A percentile compares a stretch with the other conserved stretches of the same genome.
Conservation (phyloP, 2,888 invertebrate genomes). For the Lithophane ornitopus region DNA sequence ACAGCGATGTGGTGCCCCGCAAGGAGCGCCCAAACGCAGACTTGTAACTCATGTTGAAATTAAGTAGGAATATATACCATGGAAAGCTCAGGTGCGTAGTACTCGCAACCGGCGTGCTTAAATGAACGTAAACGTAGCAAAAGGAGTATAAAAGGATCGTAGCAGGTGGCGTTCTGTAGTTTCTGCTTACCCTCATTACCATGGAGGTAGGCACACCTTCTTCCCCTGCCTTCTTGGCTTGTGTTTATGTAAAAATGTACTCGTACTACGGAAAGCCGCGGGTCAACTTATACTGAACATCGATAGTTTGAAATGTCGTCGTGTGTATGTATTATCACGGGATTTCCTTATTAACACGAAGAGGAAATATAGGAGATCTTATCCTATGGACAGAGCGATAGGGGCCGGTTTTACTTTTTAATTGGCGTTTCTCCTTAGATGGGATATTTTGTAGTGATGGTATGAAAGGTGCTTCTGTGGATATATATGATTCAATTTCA, state of each 20-base stretch:
- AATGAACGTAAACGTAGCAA: not conserved
- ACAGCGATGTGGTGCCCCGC: no score
- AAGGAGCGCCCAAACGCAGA: no score
- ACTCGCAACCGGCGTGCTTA: not conserved
- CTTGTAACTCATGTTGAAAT: not conserved
- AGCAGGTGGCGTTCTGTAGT: not conserved
- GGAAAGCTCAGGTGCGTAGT: not conserved
- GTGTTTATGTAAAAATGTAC: no score
- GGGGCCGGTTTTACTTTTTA: constrained; percentile 33
- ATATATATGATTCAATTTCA: no score
- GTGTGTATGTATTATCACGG: not conserved
- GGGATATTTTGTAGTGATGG: not conserved
- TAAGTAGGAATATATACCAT: not conserved
- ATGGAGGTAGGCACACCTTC: no score
- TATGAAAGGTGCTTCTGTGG: not conserved
- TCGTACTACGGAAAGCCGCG: no score
- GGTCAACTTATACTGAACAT: not conserved
- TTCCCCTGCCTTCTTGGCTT: no score
- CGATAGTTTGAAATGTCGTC: not conserved
- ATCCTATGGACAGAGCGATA: constrained; percentile 2
- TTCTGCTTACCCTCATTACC: not conserved
- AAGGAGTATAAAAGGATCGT: not conserved
- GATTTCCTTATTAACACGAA: constrained; percentile 53
- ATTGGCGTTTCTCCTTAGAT: constrained; percentile 16
- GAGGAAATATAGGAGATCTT: constrained; percentile 50